phyloP scores from a whole-genome alignment of 1,140 invertebrate species.

The Phymastichus coffea region DNA sequence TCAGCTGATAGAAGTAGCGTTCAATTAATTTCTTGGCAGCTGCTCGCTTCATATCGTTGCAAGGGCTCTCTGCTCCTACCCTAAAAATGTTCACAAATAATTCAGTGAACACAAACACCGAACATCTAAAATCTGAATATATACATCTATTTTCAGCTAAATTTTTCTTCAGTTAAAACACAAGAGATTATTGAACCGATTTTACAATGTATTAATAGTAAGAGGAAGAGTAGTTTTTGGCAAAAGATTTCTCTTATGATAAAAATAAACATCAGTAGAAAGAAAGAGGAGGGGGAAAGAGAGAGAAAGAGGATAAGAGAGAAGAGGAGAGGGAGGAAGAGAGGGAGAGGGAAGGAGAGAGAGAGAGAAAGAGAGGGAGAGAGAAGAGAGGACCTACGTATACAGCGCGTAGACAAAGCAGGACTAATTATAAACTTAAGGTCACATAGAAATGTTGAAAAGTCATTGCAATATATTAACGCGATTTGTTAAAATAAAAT shows the following conservation, averaged over 20 bases:
- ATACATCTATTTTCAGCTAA: background rate
- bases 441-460: background rate
- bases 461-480: background rate
- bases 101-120: background rate
- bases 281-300: background rate
- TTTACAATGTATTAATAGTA: too few species aligned
- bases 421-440: background rate
- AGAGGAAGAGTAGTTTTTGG: too few species aligned
- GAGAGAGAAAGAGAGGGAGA: background rate
- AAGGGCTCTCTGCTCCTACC: constrained; percentile 55
- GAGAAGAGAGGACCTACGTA: background rate
- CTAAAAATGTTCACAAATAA: constrained; percentile 31
- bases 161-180: too few species aligned
- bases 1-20: constrained; percentile 88
- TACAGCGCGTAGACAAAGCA: background rate
- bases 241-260: too few species aligned
- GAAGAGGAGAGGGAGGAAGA: background rate
- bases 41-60: constrained; percentile 81
- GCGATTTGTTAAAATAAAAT: background rate
- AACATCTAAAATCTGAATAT: too few species aligned
- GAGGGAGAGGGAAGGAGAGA: background rate
- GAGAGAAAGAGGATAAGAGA: background rate
- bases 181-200: too few species aligned
- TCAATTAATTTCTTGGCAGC: constrained; percentile 86
- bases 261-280: background rate